These are phyloP conservation scores for Cryptoblepharus egeriae DNA, from an alignment of 2,797 vertebrate genomes.

Conservation along the genomic window DNA sequence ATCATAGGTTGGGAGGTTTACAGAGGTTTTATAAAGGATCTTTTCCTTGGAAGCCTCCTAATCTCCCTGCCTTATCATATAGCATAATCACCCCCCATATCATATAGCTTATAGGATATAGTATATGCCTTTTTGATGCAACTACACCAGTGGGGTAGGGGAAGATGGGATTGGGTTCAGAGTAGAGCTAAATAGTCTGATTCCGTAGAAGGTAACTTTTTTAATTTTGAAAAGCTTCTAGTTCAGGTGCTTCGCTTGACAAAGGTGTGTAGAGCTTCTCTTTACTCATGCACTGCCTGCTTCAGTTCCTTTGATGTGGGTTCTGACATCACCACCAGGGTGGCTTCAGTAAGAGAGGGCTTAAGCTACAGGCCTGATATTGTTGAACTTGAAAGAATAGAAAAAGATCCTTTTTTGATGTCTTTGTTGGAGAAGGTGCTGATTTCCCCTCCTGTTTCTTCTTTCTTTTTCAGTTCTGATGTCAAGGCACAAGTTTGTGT, in stretches of 20 bases:
- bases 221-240: not conserved
- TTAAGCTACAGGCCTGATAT: not conserved
- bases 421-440: not conserved
- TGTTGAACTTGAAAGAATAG: not conserved
- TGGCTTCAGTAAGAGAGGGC: not conserved
- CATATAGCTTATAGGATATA: no score
- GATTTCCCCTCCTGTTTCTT: not conserved
- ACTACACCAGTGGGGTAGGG: no score
- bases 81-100: no score
- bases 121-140: no score
- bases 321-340: not conserved
- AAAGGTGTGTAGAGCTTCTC: not conserved
- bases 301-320: not conserved
- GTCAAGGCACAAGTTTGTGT: not conserved
- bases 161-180: no score
- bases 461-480: not conserved
- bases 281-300: not conserved
- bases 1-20: no score
- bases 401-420: not conserved
- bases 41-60: no score
- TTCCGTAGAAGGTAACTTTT: no score
- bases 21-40: no score
- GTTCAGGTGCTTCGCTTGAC: not conserved
- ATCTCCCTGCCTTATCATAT: no score
- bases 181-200: not conserved